Base-by-base conservation (phyloP, 2,797 vertebrate genomes). In the Chaunax sp. region DNA sequence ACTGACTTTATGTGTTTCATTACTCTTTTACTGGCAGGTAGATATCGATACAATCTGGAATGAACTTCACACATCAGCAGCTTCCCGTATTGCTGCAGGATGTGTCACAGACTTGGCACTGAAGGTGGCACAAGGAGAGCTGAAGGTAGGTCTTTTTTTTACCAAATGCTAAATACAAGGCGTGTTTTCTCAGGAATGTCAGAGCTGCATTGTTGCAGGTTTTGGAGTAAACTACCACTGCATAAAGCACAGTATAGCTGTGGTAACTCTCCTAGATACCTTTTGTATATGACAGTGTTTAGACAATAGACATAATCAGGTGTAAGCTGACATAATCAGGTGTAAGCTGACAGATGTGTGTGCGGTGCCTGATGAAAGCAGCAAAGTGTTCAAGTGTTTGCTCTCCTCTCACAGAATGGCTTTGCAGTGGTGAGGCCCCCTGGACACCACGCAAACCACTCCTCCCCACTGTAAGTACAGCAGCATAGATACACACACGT, bases 361-460 rank as follows among this genome's bases (percentile, higher is more conserved):
- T 18, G 41, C 9, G 40, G 7, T 33, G 41, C 26, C 56, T 30
- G 6, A 18, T 55, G 37, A 64, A 74, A 64, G 58, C 46, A 56
- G 57, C 40, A 60, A 74, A 62, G 57, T 82, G 56, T 56, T 86
- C 22, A 70, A 23, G 30, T 55, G 53, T 76, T 23, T 67, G 54
- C 49, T 81, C 43, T 80, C 76, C 72, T 75, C 69, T 80, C 55
- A 64, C 90, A 98, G 97, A 98, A 99, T 0, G 97, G 97, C 50
- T 98, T 98, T 59, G 97, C 97, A 37, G 94, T 99, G 66, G 96
- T 99, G 80, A 93, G 96, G 58, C 95, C 96, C 1, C 96, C 95
- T 1, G 95, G 95, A 92, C 96, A 97, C 70, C 96, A 97, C 2
- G 96, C 96, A 0, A 94, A 94, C 43, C 93, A 92, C 49, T 95